These are phyloP conservation scores for Menidia beryllina DNA, from an alignment of 2,113 vertebrate species.

Conservation along the genomic window DNA sequence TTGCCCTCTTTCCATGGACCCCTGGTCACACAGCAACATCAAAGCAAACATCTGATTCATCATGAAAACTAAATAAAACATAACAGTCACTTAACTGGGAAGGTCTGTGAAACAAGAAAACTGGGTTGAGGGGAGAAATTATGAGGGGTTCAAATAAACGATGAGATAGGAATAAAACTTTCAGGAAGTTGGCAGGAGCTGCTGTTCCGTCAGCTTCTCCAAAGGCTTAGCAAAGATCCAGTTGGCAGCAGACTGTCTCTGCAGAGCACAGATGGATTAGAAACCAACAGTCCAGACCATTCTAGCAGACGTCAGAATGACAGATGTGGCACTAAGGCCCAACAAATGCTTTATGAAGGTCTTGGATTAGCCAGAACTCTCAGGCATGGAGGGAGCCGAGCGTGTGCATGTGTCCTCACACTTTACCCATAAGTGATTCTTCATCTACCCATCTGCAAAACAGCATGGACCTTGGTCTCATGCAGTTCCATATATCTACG, in stretches of 20 bases:
- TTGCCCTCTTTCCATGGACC: constrained; percentile 61
- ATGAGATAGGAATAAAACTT: constrained; percentile 64
- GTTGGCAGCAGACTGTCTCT: constrained; percentile 66
- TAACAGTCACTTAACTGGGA: constrained; percentile 41
- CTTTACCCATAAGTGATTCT: constrained; percentile 19
- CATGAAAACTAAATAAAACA: constrained; percentile 49
- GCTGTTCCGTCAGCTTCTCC: constrained; percentile 47
- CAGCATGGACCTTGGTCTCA: not conserved
- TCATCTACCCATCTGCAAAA: constrained; percentile 29
- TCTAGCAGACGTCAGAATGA: constrained; percentile 69
- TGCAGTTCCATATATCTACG: constrained; percentile 40
- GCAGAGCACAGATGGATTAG: constrained; percentile 77
- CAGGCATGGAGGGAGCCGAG: constrained; percentile 31
- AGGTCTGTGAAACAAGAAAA: constrained; percentile 17
- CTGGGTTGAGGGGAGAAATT: not conserved
- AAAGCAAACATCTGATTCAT: constrained; percentile 74
- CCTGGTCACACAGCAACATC: constrained; percentile 67
- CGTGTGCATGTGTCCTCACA: constrained; percentile 3
- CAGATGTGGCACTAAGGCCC: constrained; percentile 73
- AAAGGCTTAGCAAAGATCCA: constrained; percentile 72
- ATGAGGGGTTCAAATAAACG: constrained; percentile 40
- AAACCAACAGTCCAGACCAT: constrained; percentile 56
- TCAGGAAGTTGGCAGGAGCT: constrained; percentile 57
- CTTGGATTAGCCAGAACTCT: constrained; percentile 70
- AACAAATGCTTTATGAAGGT: constrained; percentile 75